These are phyloP conservation scores for Cephus cinctus DNA, from an alignment of 1,140 invertebrate species.

Conservation along the genomic window DNA sequence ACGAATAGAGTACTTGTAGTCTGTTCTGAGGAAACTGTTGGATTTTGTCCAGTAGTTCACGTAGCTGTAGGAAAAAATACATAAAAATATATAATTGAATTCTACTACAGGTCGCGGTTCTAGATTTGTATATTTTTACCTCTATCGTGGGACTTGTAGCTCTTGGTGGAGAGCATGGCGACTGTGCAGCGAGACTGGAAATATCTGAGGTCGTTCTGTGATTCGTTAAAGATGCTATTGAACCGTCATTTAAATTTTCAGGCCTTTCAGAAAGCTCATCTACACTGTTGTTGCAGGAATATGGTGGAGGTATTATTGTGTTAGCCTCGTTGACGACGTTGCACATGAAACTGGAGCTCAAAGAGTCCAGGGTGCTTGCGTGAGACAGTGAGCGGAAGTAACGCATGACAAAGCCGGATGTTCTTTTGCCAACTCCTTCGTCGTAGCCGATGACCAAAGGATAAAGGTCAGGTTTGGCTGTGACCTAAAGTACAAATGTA, in stretches of 20 bases:
- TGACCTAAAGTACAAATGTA: constrained; percentile 61
- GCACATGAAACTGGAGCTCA: constrained; percentile 81
- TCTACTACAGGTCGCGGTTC: too few species aligned
- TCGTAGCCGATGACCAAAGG: constrained; percentile 79
- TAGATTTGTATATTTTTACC: constrained; percentile 38
- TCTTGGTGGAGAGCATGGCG: constrained; percentile 71
- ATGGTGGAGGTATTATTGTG: constrained; percentile 75
- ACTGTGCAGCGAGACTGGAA: constrained; percentile 63
- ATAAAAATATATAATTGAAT: constrained; percentile 8
- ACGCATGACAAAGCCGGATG: constrained; percentile 78
- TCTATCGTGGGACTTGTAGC: constrained; percentile 76
- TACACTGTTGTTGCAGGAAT: constrained; percentile 74
- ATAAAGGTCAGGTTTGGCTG: constrained; percentile 81
- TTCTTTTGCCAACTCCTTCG: constrained; percentile 66
- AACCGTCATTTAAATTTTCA: constrained; percentile 39
- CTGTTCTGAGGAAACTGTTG: constrained; percentile 61
- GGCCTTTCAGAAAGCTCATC: constrained; percentile 60
- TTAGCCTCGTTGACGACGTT: constrained; percentile 79
- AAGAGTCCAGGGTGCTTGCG: constrained; percentile 77
- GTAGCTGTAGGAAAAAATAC: constrained; percentile 41
- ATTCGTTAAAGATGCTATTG: constrained; percentile 51
- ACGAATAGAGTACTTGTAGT: constrained; percentile 39
- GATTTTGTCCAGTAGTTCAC: constrained; percentile 68
- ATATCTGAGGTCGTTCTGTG: constrained; percentile 66
- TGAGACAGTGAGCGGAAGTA: constrained; percentile 79